Base-by-base conservation (phyloP, 2,113 vertebrate genomes). In the Ictidomys tridecemlineatus region DNA sequence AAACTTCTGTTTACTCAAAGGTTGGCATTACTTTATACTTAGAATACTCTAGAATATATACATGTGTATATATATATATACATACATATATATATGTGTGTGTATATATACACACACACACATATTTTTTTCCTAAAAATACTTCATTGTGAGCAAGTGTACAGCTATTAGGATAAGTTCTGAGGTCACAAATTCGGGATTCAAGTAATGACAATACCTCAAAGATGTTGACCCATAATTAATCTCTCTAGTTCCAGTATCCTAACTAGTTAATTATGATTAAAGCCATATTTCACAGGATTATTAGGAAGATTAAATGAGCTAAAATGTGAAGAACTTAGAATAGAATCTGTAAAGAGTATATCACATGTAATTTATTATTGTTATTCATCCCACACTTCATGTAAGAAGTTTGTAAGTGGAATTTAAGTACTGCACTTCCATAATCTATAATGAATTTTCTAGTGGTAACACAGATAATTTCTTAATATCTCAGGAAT, bases 101-200 rank as follows among this genome's bases (percentile, higher is more conserved):
- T 10, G 8, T 10, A 12, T 10, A 12, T 10, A 48, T 10, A 48
- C 2, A 48, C 2, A 48, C 1, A 48, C 2, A 18, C 18, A 56
- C 18, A 20, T 56, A 4, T 58, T 2, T 8, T 79, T 56, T 70
- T 39, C 5, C 16, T 37, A 37, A 93, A 72, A 86, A n/a, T 0
- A 67, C 18, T n/a, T 56, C 69, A 77, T 70, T 74, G 10, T n/a
- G 4, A 20, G 20, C 37, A 67, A 63, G 2, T 28, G 1, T 56
- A 34, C 5, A 69, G 7, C n/a, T 6, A 22, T 89, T 18, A 76
- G 53, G 0, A 24, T 3, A 77, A 79, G 9, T 42, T 67, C 16
- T 48, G 30, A 58, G 37, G 24, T 69, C 58, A 70, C 4, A 28
- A 6, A 53, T 16, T 63, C 6, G 45, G 11, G 32, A 32, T 77